These are phyloP conservation scores for Sparidentex hasta DNA, from an alignment of 2,797 vertebrate genomes.

Conservation along the genomic window DNA sequence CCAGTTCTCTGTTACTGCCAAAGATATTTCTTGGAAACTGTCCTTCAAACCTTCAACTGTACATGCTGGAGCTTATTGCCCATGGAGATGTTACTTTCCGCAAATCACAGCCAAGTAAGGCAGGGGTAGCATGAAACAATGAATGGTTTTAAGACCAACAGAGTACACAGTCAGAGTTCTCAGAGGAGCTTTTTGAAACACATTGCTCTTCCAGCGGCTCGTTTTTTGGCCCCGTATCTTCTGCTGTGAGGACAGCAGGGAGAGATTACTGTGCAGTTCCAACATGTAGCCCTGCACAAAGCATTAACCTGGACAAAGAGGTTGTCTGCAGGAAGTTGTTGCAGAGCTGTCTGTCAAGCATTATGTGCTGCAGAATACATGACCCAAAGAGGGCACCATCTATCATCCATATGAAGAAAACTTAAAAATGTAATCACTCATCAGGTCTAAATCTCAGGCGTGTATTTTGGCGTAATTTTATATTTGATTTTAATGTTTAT, in stretches of 20 bases:
- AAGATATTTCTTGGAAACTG: conserved; percentile 52
- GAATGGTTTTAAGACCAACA: conserved; percentile 68
- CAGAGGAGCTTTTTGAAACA: conserved; percentile 68
- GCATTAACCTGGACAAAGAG: conserved; percentile 75
- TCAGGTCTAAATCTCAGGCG: neutral
- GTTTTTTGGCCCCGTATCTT: conserved; percentile 49
- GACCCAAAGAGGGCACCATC: conserved; percentile 21
- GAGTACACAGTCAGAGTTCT: conserved; percentile 53
- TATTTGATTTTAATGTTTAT: neutral
- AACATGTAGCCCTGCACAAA: conserved; percentile 59
- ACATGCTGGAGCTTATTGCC: conserved; percentile 57
- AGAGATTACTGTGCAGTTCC: conserved; percentile 45
- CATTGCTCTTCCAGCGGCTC: conserved; percentile 53
- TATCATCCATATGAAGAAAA: neutral
- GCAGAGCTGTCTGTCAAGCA: conserved; percentile 32
- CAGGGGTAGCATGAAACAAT: conserved; percentile 58
- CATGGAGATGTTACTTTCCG: conserved; percentile 76
- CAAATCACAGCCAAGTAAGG: conserved; percentile 73
- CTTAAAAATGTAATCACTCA: neutral
- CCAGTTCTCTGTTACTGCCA: conserved; percentile 30
- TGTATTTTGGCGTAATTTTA: neutral
- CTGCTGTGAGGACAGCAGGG: conserved; percentile 45
- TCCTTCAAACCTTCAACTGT: conserved; percentile 62
- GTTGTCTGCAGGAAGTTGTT: conserved; percentile 41
- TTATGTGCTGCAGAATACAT: conserved; percentile 36